phyloP scores from a whole-genome alignment of 2,888 invertebrate genomes.

The Drosophila nigricruria region DNA sequence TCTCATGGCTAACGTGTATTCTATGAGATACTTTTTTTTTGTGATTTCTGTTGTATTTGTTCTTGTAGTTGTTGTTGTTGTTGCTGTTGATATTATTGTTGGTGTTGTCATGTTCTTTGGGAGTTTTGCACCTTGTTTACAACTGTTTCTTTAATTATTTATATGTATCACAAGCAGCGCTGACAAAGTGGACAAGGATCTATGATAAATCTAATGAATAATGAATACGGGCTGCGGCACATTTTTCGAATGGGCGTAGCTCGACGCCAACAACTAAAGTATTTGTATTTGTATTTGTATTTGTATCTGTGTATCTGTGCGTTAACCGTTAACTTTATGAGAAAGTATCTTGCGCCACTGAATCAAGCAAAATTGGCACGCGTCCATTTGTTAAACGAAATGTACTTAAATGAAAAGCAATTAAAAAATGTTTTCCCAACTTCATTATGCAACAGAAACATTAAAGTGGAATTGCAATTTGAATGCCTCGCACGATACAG shows the following conservation, averaged over 20 bases:
- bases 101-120: constrained; percentile 61
- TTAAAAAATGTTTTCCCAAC: constrained; percentile 57
- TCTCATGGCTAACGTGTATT: constrained; percentile 80
- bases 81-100: constrained; percentile 31
- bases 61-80: constrained; percentile 33
- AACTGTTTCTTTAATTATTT: constrained; percentile 77
- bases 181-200: constrained; percentile 80
- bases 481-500: constrained; percentile 70
- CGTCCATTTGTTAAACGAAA: constrained; percentile 55
- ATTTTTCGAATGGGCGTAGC: constrained; percentile 47
- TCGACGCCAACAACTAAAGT: constrained; percentile 6
- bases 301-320: neutral
- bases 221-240: constrained; percentile 38
- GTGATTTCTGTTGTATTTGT: constrained; percentile 25
- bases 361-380: constrained; percentile 56
- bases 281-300: constrained; percentile 3
- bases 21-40: constrained; percentile 71
- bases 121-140: constrained; percentile 70
- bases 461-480: constrained; percentile 69
- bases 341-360: constrained; percentile 59
- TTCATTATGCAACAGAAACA: constrained; percentile 55
- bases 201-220: constrained; percentile 63
- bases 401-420: constrained; percentile 56
- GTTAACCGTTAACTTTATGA: constrained; percentile 7
- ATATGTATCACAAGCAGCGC: constrained; percentile 67